Percentiles rank a stretch among this genome's conserved stretches.
Conservation (phyloP, 2,888 invertebrate species). For the Chrysomela aeneicollis region DNA sequence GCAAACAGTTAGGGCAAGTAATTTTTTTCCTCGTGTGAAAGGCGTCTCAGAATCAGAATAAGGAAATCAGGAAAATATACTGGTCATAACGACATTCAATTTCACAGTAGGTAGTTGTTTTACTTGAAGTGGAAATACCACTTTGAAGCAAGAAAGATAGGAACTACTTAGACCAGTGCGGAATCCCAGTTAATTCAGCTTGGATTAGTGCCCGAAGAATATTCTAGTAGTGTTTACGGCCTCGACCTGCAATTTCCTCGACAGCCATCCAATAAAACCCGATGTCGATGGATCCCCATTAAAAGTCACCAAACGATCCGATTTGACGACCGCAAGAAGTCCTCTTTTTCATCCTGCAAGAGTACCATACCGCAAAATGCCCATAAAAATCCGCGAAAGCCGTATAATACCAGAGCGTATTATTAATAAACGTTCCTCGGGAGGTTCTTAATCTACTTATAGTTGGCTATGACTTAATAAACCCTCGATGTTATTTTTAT, state of each 20-base stretch:
- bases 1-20: too few relatives aligned
- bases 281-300: slow-evolving; percentile 40
- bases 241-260: slow-evolving; percentile 31
- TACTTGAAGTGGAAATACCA: neutral
- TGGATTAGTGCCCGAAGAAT: slow-evolving; percentile 16
- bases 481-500: slow-evolving; percentile 53
- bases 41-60: too few relatives aligned
- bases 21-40: too few relatives aligned
- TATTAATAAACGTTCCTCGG: slow-evolving; percentile 30
- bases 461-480: slow-evolving; percentile 53
- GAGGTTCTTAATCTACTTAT: slow-evolving; percentile 45
- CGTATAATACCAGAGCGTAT: slow-evolving; percentile 49
- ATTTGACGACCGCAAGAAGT: slow-evolving; percentile 27
- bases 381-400: slow-evolving; percentile 38
- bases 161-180: neutral
- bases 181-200: neutral
- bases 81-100: too few relatives aligned
- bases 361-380: slow-evolving; percentile 39
- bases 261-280: slow-evolving; percentile 42
- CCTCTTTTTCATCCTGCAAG: slow-evolving; percentile 31
- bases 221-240: slow-evolving; percentile 36
- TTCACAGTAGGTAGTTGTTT: too few relatives aligned
- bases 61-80: too few relatives aligned
- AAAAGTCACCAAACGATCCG: slow-evolving; percentile 33
- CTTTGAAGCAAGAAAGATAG: neutral